Evolutionary conservation across 2,113 vertebrate genomes (phyloP), one percentile per base, ranked within the genome.

Genomic region (Ia io): DNA sequence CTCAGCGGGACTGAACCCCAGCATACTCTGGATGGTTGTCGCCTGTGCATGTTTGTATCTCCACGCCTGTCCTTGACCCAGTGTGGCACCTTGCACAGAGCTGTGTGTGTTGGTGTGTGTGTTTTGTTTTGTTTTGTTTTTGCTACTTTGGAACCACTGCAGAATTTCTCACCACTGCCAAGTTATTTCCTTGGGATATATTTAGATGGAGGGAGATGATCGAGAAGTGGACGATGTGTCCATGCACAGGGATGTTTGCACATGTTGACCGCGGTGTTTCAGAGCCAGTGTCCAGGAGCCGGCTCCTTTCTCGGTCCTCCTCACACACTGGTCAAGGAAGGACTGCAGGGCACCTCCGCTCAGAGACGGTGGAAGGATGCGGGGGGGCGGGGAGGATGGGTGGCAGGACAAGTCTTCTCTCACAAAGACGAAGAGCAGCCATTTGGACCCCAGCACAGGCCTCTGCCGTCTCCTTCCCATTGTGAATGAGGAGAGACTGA

Each of bases 181-280:
- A 98, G 96, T 97, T 98, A 95, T 97, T 98, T 98, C 97, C 97
- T 98, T 96, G 96, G 96, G 97, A 98, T 98, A 98, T 98, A 98
- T 98, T 98, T 98, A 98, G 98, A 97, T 97, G 96, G 97, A 97
- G 97, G 94, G 94, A 98, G 98, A 98, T 98, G 98, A 98, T 97
- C 80, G 96, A 98, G 97, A 98, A 94, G 80, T 71, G 83, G 94
- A 83, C 61, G 37, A 95, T 88, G 84, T 94, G 92, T 98, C 89
- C 98, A 98, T 98, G 97, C 96, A 97, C 97, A 96, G 97, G 97
- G 97, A 96, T 98, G 97, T 98, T 98, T 98, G 98, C 97, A 97
- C 97, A 98, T 89, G 97, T 96, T 97, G 98, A 97, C 98, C 94
- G 74, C 84, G 96, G 95, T 97, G 97, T 96, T 97, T 97, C 44